phyloP scores from a whole-genome alignment of 2,888 invertebrate genomes.

The Erpobdella octoculata region DNA sequence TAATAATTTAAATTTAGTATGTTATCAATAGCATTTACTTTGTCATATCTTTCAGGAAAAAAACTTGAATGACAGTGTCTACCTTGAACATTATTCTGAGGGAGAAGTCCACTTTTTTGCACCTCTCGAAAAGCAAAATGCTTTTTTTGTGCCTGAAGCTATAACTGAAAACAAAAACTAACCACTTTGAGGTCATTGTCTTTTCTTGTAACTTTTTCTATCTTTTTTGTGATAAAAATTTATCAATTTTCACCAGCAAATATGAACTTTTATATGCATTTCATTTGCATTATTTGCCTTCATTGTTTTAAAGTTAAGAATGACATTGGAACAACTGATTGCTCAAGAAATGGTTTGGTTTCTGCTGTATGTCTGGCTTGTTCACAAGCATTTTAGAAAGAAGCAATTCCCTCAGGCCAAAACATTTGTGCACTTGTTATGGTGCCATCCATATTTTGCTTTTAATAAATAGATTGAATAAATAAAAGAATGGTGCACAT shows the following conservation, averaged over 20 bases:
- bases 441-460: too few species aligned
- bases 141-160: not conserved
- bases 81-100: not conserved
- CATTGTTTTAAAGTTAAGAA: too few species aligned
- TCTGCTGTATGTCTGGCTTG: too few species aligned
- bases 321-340: too few species aligned
- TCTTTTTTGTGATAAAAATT: not conserved
- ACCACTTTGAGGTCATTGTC: not conserved
- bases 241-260: not conserved
- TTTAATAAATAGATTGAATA: too few species aligned
- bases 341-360: too few species aligned
- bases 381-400: too few species aligned
- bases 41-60: not conserved
- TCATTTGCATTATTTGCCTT: too few species aligned
- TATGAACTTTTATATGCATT: too few species aligned
- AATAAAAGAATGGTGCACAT: too few species aligned
- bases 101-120: not conserved
- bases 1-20: not conserved
- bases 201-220: not conserved
- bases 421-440: too few species aligned
- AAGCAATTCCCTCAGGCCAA: too few species aligned
- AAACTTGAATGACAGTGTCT: not conserved
- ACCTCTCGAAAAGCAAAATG: not conserved
- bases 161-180: not conserved
- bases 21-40: not conserved